phyloP scores from a whole-genome alignment of 2,888 invertebrate species.

The Acheta domesticus region DNA sequence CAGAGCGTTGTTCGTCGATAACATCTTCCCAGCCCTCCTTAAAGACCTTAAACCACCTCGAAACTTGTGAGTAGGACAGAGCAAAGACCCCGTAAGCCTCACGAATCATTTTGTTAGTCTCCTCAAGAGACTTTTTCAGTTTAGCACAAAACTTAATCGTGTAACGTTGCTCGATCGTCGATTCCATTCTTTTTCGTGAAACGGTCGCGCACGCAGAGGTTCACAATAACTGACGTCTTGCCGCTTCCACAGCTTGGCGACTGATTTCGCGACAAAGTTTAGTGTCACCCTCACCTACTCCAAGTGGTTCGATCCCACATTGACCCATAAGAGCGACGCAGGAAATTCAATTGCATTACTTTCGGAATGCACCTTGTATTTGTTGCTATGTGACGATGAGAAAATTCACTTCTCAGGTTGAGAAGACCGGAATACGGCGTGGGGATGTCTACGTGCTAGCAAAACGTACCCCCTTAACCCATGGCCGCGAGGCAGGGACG shows the following conservation, averaged over 20 bases:
- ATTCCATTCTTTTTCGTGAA: background rate
- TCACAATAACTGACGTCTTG: slow-evolving; percentile 18
- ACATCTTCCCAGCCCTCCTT: background rate
- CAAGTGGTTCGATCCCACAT: background rate
- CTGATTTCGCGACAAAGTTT: background rate
- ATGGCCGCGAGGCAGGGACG: too few species aligned
- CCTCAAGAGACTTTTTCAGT: slow-evolving; percentile 4
- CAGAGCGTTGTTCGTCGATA: background rate
- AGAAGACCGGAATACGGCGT: too few species aligned
- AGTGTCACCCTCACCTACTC: background rate
- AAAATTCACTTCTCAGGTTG: too few species aligned
- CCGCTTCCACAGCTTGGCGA: background rate
- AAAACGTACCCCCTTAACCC: too few species aligned
- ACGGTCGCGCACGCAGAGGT: background rate
- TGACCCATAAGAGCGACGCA: background rate
- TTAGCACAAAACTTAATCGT: slow-evolving; percentile 18
- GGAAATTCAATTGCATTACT: too few species aligned
- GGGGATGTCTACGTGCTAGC: too few species aligned
- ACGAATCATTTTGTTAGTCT: too few species aligned
- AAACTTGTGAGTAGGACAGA: background rate
- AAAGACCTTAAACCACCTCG: background rate
- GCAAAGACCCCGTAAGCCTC: too few species aligned
- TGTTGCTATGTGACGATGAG: too few species aligned
- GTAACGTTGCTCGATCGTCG: background rate
- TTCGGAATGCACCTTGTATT: too few species aligned